These are phyloP conservation scores for Caerostris darwini DNA, from an alignment of 1,140 invertebrate genomes.

Conservation along the genomic window DNA sequence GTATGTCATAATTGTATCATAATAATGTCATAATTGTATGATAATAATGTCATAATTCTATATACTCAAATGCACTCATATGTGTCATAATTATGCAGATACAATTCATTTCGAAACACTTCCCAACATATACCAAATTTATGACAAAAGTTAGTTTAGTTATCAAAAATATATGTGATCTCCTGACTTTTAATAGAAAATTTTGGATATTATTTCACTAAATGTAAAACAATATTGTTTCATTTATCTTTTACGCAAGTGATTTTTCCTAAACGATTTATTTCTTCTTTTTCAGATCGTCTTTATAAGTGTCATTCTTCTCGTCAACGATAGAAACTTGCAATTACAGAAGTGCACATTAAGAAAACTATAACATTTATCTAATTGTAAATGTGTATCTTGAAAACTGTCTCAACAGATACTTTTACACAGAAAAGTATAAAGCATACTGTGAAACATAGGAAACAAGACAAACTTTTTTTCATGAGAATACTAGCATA, in stretches of 20 bases:
- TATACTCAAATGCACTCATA: no score
- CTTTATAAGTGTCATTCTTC: background rate
- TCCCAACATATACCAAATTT: no score
- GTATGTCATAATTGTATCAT: no score
- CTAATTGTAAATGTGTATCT: no score
- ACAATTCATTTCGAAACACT: no score
- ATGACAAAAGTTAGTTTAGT: no score
- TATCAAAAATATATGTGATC: no score
- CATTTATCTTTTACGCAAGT: background rate
- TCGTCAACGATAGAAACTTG: background rate
- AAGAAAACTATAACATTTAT: no score
- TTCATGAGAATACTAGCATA: background rate
- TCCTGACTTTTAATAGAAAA: background rate
- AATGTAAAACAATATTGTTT: background rate
- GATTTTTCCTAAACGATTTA: background rate
- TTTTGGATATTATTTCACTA: background rate
- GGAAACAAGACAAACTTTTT: background rate
- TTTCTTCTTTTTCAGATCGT: background rate
- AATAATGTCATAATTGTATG: no score
- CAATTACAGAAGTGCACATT: background rate
- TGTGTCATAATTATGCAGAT: no score
- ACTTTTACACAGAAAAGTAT: background rate
- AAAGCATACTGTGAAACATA: background rate
- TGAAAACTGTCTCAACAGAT: background rate
- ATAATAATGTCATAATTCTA: no score